Percentiles rank a stretch among this genome's conserved stretches.
Evolutionary conservation across 2,888 invertebrate species (phyloP).

Genomic region (Sesia apiformis): DNA sequence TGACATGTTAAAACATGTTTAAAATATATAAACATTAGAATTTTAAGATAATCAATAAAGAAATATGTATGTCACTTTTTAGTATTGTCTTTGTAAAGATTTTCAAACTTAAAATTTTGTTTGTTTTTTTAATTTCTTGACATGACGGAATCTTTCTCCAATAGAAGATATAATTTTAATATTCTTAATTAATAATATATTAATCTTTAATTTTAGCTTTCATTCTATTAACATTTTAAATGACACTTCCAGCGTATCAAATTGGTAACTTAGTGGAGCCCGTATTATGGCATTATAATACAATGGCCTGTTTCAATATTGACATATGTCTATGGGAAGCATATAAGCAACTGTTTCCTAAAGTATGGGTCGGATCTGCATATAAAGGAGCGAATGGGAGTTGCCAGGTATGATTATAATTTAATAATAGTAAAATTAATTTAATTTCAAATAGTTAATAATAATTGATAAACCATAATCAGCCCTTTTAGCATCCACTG

Average conservation of each 20-base stretch:
- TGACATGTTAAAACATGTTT: too few species aligned
- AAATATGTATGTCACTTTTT: too few species aligned
- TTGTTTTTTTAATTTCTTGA: too few species aligned
- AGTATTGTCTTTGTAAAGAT: too few species aligned
- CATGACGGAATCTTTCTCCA: too few species aligned
- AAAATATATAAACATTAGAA: too few species aligned
- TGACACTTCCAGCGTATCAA: conserved; percentile 69
- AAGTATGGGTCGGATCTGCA: conserved; percentile 86
- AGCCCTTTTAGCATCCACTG: too few species aligned
- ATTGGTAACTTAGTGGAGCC: conserved; percentile 77
- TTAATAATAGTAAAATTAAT: conserved; percentile 1
- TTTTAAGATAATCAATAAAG: too few species aligned
- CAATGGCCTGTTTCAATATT: conserved; percentile 68
- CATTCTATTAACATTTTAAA: neutral
- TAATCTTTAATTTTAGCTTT: too few species aligned
- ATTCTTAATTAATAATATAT: too few species aligned
- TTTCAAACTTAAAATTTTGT: too few species aligned
- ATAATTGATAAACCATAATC: conserved; percentile 2
- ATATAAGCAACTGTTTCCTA: conserved; percentile 79
- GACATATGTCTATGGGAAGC: conserved; percentile 76
- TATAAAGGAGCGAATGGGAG: conserved; percentile 91
- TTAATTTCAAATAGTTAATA: neutral
- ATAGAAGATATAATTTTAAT: too few species aligned
- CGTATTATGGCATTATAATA: conserved; percentile 81
- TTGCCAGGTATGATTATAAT: conserved; percentile 62